phyloP scores from a whole-genome alignment of 2,888 invertebrate species.

The Scaptomyza caliginosa region DNA sequence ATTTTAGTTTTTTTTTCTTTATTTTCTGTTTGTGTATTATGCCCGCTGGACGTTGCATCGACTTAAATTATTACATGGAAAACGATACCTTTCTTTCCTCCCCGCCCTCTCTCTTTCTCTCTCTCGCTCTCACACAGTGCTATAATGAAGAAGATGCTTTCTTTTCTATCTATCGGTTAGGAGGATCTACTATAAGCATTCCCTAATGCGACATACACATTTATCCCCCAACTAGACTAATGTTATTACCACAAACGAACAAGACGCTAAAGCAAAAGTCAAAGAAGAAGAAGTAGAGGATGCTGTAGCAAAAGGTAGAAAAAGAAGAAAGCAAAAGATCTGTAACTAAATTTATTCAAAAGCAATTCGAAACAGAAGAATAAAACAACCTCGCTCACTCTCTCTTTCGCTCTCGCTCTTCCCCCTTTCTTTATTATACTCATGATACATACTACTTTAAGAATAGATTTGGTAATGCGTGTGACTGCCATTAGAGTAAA shows the following conservation, averaged over 20 bases:
- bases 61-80: slow-evolving; percentile 77
- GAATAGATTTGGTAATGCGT: slow-evolving; percentile 67
- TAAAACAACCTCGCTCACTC: slow-evolving; percentile 7
- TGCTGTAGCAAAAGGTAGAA: no score
- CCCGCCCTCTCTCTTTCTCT: slow-evolving; percentile 5
- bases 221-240: slow-evolving; percentile 67
- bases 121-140: not conserved
- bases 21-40: slow-evolving; percentile 29
- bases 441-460: slow-evolving; percentile 49
- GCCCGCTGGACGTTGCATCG: slow-evolving; percentile 43
- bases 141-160: slow-evolving; percentile 62
- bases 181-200: slow-evolving; percentile 36
- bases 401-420: slow-evolving; percentile 8
- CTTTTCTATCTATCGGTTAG: slow-evolving; percentile 70
- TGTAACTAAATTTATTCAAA: slow-evolving; percentile 77
- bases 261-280: no score
- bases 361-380: slow-evolving; percentile 44
- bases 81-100: slow-evolving; percentile 68
- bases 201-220: slow-evolving; percentile 20
- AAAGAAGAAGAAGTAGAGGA: slow-evolving; percentile 10
- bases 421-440: slow-evolving; percentile 64
- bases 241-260: slow-evolving; percentile 66
- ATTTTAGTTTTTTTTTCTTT: slow-evolving; percentile 45
- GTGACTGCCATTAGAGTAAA: slow-evolving; percentile 75
- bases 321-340: slow-evolving; percentile 35